Percentiles rank a stretch among this genome's conserved stretches.
phyloP scores from a whole-genome alignment of 2,797 vertebrate genomes.

The Lutra lutra region DNA sequence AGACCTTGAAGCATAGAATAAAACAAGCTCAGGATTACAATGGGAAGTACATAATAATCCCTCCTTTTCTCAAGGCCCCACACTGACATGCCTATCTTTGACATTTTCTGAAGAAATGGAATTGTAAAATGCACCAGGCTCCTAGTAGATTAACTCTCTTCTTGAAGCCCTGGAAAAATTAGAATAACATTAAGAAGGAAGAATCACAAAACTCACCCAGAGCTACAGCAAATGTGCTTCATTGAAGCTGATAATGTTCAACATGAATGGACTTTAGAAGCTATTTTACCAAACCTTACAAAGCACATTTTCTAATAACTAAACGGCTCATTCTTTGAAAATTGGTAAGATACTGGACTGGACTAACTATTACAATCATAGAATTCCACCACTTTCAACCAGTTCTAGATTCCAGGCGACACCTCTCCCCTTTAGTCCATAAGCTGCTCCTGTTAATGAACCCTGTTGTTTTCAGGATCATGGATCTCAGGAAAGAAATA shows the following conservation, averaged over 20 bases:
- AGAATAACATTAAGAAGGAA: slow-evolving; percentile 12
- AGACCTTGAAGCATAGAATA: not conserved
- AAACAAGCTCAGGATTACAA: not conserved
- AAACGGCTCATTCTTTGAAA: not conserved
- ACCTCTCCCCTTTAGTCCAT: not conserved
- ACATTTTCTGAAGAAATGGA: slow-evolving; percentile 58
- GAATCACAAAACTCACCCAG: slow-evolving; percentile 1
- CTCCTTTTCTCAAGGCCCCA: not conserved
- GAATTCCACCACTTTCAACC: not conserved
- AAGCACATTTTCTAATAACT: not conserved
- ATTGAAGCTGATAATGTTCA: not conserved
- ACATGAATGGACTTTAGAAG: not conserved
- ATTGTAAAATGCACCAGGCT: not conserved
- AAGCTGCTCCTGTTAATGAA: not conserved
- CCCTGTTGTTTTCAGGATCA: not conserved
- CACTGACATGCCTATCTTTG: not conserved
- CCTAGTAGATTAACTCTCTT: not conserved
- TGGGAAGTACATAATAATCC: slow-evolving; percentile 6
- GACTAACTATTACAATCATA: not conserved
- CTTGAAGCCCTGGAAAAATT: not conserved
- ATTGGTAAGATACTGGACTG: not conserved
- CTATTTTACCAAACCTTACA: not conserved
- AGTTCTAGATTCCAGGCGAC: not conserved
- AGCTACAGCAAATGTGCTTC: not conserved
- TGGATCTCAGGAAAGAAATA: slow-evolving; percentile 7